Evolutionary conservation across 2,113 vertebrate species (phyloP).

Genomic region (Anoplopoma fimbria): DNA sequence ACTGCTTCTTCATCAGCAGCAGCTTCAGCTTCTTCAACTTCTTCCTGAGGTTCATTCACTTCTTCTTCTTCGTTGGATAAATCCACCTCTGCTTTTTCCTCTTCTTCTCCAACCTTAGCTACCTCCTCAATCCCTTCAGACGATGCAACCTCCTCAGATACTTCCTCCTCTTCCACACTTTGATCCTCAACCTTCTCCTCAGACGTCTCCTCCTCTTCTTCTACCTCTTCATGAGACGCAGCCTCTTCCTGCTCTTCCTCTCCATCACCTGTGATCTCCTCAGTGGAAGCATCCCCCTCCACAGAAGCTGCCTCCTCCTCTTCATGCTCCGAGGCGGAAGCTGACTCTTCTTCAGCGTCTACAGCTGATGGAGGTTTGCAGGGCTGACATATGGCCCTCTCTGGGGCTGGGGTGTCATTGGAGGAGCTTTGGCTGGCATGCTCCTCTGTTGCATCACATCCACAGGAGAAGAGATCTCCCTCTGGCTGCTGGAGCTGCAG

Average conservation of each 20-base stretch:
- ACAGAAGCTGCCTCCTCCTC: conserved; percentile 35
- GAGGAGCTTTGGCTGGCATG: conserved; percentile 79
- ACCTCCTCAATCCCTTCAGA: conserved; percentile 13
- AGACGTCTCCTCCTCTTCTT: conserved; percentile 33
- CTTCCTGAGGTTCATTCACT: conserved; percentile 12
- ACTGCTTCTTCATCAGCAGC: conserved; percentile 30
- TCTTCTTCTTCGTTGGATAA: conserved; percentile 11
- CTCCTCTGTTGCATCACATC: conserved; percentile 77
- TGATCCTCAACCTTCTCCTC: conserved; percentile 21
- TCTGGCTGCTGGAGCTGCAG: conserved; percentile 80
- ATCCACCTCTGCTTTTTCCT: conserved; percentile 19
- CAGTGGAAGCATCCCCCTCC: conserved; percentile 9
- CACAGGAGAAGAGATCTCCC: conserved; percentile 76
- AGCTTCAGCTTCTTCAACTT: conserved; percentile 9
- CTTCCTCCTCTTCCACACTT: conserved; percentile 17
- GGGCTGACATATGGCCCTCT: conserved; percentile 78
- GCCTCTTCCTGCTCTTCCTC: conserved; percentile 42
- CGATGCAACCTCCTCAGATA: conserved; percentile 9
- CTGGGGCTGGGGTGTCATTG: conserved; percentile 85
- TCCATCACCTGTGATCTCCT: conserved; percentile 40
- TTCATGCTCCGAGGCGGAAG: conserved; percentile 46
- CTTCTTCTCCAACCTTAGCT: conserved; percentile 18
- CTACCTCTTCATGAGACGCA: conserved; percentile 17
- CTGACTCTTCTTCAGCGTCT: conserved; percentile 39
- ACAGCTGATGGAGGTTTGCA: conserved; percentile 58